phyloP scores from a whole-genome alignment of 1,140 invertebrate genomes.

The Heliconius hermathena region DNA sequence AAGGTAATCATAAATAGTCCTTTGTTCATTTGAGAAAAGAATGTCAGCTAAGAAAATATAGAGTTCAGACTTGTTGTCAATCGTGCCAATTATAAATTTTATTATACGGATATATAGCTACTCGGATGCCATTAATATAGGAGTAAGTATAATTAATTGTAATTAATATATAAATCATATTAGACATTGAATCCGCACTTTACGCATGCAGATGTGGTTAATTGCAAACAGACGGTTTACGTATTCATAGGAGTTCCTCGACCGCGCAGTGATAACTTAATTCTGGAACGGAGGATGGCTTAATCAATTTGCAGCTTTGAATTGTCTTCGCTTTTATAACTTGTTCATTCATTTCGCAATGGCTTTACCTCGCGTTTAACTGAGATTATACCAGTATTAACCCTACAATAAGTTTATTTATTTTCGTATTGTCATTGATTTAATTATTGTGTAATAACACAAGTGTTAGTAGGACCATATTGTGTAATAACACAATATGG shows the following conservation, averaged over 20 bases:
- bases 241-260: conserved; percentile 17
- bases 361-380: conserved; percentile 1
- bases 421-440: background rate
- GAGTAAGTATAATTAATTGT: background rate
- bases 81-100: too few relatives aligned
- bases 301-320: conserved; percentile 34
- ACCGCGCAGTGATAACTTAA: conserved; percentile 27
- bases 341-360: conserved; percentile 15
- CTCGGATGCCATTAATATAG: background rate
- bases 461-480: too few relatives aligned
- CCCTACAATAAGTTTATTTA: background rate
- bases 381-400: background rate
- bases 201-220: conserved; percentile 22
- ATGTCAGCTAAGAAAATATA: too few relatives aligned
- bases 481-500: background rate
- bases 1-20: too few relatives aligned
- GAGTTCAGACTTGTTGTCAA: too few relatives aligned
- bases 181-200: background rate
- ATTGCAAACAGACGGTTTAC: conserved; percentile 20
- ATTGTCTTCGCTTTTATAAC: conserved; percentile 24
- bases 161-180: background rate
- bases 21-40: too few relatives aligned
- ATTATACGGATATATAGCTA: too few relatives aligned
- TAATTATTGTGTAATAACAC: too few relatives aligned
- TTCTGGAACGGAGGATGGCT: conserved; percentile 24